Percentiles rank a stretch among this genome's conserved stretches.
Evolutionary conservation across 1,140 invertebrate species (phyloP).

Genomic region (Lerema accius): DNA sequence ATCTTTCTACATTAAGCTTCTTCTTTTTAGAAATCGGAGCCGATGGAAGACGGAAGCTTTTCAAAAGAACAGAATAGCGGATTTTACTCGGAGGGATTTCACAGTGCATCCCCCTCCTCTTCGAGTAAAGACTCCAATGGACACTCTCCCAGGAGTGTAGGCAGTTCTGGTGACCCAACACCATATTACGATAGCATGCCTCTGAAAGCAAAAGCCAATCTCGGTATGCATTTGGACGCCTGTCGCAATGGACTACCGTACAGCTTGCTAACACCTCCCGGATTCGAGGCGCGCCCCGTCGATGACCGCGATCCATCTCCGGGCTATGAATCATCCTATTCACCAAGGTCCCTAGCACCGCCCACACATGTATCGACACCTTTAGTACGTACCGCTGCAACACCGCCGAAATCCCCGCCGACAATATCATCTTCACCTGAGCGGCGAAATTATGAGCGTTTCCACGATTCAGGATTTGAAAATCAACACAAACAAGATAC

Average conservation of each 20-base stretch:
- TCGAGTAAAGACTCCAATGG: slow-evolving; percentile 79
- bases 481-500: slow-evolving; percentile 58
- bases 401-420: slow-evolving; percentile 83
- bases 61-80: slow-evolving; percentile 72
- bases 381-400: slow-evolving; percentile 64
- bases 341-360: slow-evolving; percentile 70
- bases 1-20: slow-evolving; percentile 7
- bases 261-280: slow-evolving; percentile 73
- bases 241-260: slow-evolving; percentile 65
- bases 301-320: slow-evolving; percentile 72
- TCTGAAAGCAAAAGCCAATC: slow-evolving; percentile 70
- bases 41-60: slow-evolving; percentile 72
- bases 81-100: slow-evolving; percentile 81
- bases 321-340: slow-evolving; percentile 73
- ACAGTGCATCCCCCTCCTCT: slow-evolving; percentile 78
- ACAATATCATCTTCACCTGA: slow-evolving; percentile 69
- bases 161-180: slow-evolving; percentile 72
- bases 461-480: slow-evolving; percentile 70
- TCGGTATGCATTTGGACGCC: slow-evolving; percentile 66
- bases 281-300: slow-evolving; percentile 61
- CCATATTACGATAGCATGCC: slow-evolving; percentile 79
- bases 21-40: slow-evolving; percentile 74
- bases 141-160: slow-evolving; percentile 72
- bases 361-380: slow-evolving; percentile 70
- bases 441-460: slow-evolving; percentile 56